A percentile compares a stretch with the other conserved stretches of the same genome.
phyloP scores from a whole-genome alignment of 1,140 invertebrate species.

The Anastatus disparis region DNA sequence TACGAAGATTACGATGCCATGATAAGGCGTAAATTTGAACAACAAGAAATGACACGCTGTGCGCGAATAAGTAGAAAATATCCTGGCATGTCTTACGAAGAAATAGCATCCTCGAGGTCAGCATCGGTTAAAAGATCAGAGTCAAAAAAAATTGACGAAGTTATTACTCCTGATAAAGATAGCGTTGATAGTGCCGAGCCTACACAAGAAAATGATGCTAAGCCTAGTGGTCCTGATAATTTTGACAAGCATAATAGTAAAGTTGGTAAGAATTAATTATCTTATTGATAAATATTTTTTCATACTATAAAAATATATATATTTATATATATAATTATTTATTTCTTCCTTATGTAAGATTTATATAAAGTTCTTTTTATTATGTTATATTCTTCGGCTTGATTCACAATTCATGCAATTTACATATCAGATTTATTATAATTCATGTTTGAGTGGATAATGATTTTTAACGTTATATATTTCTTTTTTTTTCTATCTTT shows the following conservation, averaged over 20 bases:
- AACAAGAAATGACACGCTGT: conserved; percentile 47
- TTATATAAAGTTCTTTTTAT: too few species aligned
- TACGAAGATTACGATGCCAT: conserved; percentile 66
- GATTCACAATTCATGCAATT: conserved; percentile 8
- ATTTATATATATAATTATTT: too few species aligned
- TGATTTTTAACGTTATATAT: conserved; percentile 25
- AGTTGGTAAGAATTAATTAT: conserved; percentile 57
- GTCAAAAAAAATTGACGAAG: conserved; percentile 52
- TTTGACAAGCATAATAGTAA: conserved; percentile 69
- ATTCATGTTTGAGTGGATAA: conserved; percentile 4
- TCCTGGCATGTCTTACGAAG: conserved; percentile 64
- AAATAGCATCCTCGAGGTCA: conserved; percentile 61
- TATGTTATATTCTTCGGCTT: conserved; percentile 20
- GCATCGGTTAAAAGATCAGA: conserved; percentile 45
- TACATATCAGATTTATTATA: conserved; percentile 7
- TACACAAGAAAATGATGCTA: conserved; percentile 63
- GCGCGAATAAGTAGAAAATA: conserved; percentile 53
- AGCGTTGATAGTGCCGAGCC: conserved; percentile 63
- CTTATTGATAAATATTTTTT: too few species aligned
- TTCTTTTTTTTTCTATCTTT: conserved; percentile 43
- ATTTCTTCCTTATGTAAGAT: too few species aligned
- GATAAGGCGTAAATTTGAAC: conserved; percentile 63
- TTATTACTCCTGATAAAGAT: conserved; percentile 55
- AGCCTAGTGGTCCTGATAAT: conserved; percentile 67
- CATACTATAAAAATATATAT: too few species aligned